A percentile compares a stretch with the other conserved stretches of the same genome.
Evolutionary conservation across 2,888 invertebrate species (phyloP).

Genomic region (Dryocosmus kuriphilus): DNA sequence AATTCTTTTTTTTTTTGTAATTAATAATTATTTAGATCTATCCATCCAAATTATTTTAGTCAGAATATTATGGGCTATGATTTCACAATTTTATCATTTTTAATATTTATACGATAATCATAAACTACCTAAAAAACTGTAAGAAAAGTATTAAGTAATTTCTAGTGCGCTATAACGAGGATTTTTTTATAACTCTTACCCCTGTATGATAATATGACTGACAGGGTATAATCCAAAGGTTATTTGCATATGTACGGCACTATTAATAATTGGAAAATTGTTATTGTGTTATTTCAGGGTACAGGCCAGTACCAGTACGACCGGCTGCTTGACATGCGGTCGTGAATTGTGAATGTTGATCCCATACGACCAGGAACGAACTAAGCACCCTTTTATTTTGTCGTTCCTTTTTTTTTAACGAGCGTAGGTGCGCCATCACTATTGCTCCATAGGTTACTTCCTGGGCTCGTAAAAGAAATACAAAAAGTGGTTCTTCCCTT

Average conservation of each 20-base stretch:
- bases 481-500: neutral
- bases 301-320: too few species aligned
- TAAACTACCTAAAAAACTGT: too few species aligned
- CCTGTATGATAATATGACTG: too few species aligned
- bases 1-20: too few species aligned
- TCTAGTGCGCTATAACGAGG: too few species aligned
- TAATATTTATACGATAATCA: too few species aligned
- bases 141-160: too few species aligned
- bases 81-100: too few species aligned
- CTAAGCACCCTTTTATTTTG: conserved; percentile 9
- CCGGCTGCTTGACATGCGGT: conserved; percentile 8
- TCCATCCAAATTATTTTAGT: too few species aligned
- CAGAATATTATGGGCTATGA: too few species aligned
- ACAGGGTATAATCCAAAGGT: neutral
- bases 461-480: neutral
- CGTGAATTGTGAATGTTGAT: neutral
- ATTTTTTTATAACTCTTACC: too few species aligned
- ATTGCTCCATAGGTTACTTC: neutral
- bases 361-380: neutral
- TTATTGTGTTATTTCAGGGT: neutral
- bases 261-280: conserved; percentile 12
- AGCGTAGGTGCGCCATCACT: neutral
- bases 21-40: too few species aligned
- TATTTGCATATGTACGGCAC: neutral
- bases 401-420: neutral